Evolutionary conservation across 1,140 invertebrate genomes (phyloP).

Genomic region (Apis dorsata): DNA sequence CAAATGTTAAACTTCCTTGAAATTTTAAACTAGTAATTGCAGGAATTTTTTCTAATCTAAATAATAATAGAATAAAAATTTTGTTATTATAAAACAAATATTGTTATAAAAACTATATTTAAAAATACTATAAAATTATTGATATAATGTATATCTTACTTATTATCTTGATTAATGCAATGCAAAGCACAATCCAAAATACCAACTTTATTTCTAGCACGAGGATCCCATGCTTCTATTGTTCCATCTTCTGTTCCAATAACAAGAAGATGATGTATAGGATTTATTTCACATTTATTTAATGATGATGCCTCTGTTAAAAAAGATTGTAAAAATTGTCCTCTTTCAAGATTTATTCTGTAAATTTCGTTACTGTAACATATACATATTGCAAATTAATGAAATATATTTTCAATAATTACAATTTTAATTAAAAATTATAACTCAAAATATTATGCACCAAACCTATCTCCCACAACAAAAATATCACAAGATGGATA

Average conservation of each 20-base stretch:
- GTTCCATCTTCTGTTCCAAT: constrained; percentile 95
- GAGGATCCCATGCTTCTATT: constrained; percentile 98
- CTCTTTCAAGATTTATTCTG: constrained; percentile 96
- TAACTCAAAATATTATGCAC: background rate
- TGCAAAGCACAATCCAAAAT: constrained; percentile 92
- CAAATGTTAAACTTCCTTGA: constrained; percentile 91
- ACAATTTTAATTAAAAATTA: constrained; percentile 85
- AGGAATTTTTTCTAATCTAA: constrained; percentile 80
- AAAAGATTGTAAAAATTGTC: constrained; percentile 94
- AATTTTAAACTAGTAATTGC: constrained; percentile 90
- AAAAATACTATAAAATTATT: background rate
- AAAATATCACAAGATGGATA: constrained; percentile 94
- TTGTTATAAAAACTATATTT: background rate
- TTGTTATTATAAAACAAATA: background rate
- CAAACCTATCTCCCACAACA: constrained; percentile 90
- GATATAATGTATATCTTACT: constrained; percentile 75
- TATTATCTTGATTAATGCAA: constrained; percentile 82
- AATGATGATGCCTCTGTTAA: constrained; percentile 87
- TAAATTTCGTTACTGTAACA: constrained; percentile 91
- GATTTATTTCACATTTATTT: constrained; percentile 94
- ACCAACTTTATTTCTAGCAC: constrained; percentile 87
- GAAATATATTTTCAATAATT: constrained; percentile 20
- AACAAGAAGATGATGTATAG: constrained; percentile 91
- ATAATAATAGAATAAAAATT: constrained; percentile 7
- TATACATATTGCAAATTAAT: background rate